phyloP scores from a whole-genome alignment of 1,140 invertebrate species.

The Habropoda laboriosa region DNA sequence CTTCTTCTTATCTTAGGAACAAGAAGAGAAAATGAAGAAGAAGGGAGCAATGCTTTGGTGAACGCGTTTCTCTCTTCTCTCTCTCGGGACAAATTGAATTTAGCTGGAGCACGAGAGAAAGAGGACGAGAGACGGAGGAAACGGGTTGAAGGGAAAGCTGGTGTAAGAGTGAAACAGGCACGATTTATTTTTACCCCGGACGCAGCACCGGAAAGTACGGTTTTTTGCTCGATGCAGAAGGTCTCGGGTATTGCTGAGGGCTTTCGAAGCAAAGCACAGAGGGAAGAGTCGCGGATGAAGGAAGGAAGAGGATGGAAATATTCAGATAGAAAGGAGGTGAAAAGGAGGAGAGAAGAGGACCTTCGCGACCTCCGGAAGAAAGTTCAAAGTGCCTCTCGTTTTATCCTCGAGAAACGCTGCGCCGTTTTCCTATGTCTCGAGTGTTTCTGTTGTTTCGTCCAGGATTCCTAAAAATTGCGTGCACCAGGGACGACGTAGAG shows the following conservation, averaged over 20 bases:
- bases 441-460: constrained; percentile 2
- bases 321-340: too few relatives aligned
- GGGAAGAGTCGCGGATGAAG: not conserved
- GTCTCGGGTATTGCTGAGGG: constrained; percentile 12
- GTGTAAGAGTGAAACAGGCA: constrained; percentile 14
- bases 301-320: not conserved
- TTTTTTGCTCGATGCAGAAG: constrained; percentile 22
- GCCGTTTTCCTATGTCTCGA: not conserved
- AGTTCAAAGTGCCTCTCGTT: constrained; percentile 34
- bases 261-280: not conserved
- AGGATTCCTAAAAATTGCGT: constrained; percentile 5
- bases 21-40: not conserved
- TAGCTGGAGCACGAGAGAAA: not conserved
- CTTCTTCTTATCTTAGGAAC: not conserved
- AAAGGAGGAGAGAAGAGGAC: not conserved
- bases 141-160: not conserved
- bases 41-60: not conserved
- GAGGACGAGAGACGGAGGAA: not conserved
- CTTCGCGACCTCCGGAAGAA: constrained; percentile 16
- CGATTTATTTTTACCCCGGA: constrained; percentile 46
- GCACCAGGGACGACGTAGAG: not conserved
- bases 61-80: not conserved
- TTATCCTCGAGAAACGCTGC: constrained; percentile 24
- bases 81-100: constrained; percentile 43
- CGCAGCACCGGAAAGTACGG: not conserved